Base-by-base conservation (phyloP, 2,797 vertebrate species). In the Cynopterus sphinx region DNA sequence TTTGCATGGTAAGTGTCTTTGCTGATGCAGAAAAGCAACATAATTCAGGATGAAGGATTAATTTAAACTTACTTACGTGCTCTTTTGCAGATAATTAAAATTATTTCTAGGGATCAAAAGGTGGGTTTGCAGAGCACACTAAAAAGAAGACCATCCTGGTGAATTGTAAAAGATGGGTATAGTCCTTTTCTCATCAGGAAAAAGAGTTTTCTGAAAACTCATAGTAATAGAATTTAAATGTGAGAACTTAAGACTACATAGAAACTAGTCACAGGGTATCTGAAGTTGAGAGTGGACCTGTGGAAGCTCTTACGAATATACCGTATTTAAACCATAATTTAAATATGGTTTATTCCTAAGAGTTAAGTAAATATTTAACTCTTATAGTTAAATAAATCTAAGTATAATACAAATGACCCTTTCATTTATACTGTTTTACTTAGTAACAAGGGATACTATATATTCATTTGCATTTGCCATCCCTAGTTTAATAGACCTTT, bases 41-140 rank as follows among this genome's bases (percentile, higher is more conserved):
- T 97, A 96, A 97, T 96, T 97, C 88, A 96, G 82, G 86, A 95
- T 96, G 95, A 97, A 95, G 84, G 87, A 94, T 96, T 97, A 97
- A 98, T 97, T 97, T 96, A 97, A 97, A 97, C 81, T 97, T 96
- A 86, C 86, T 95, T 90, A 75, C 43, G 39, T n/a, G 24, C 49
- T 94, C 57, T 96, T 97, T 93, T 97, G 68, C 81, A 95, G 68
- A 90, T 95, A 96, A 96, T 96, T 97, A 91, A 96, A 95, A 96
- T 97, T 90, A 91, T 94, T 97, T 93, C 95, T 94, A 96, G 82
- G 61, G 78, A 97, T 95, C 94, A 92, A 90, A 95, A 96, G 82
- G 93, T 93, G 79, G 78, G 51, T 92, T 96, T 97, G 36, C 81
- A 96, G 65, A 95, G 78, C 75, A 93, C 26, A 96, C n/a, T 33